These are phyloP conservation scores for Eptesicus fuscus DNA, from an alignment of 2,113 vertebrate species.

Conservation along the genomic window DNA sequence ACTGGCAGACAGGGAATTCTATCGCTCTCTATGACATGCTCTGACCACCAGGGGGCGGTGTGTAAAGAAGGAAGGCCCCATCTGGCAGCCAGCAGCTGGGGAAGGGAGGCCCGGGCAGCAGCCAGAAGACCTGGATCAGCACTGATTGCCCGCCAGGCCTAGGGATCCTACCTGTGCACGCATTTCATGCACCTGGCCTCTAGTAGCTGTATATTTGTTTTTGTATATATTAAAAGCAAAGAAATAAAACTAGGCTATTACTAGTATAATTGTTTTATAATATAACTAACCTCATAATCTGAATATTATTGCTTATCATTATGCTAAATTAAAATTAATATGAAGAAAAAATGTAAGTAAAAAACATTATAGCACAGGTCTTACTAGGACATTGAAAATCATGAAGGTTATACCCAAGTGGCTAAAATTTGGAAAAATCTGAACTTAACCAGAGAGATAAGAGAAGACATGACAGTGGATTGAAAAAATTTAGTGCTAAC, in stretches of 20 bases:
- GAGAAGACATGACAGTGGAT: neutral
- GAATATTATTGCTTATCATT: neutral
- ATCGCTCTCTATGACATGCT: too few species aligned
- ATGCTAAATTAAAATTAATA: neutral
- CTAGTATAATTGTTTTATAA: neutral
- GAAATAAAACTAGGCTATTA: neutral
- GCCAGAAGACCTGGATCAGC: too few species aligned
- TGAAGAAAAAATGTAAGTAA: neutral
- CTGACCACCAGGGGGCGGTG: too few species aligned
- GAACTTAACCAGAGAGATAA: neutral
- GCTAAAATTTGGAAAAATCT: neutral
- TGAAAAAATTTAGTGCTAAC: neutral
- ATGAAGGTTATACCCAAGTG: neutral
- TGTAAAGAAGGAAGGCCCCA: too few species aligned
- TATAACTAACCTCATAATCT: neutral
- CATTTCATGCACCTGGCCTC: too few species aligned
- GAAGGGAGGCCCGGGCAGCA: too few species aligned
- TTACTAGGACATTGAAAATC: neutral
- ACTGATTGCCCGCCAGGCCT: too few species aligned
- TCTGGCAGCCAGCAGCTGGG: too few species aligned
- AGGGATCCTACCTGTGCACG: too few species aligned
- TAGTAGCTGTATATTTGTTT: neutral
- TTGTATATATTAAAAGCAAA: neutral
- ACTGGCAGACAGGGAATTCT: too few species aligned
- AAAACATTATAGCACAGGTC: neutral